Evolutionary conservation across 2,888 invertebrate species (phyloP).

Genomic region (Chrysopilus asiliformis): DNA sequence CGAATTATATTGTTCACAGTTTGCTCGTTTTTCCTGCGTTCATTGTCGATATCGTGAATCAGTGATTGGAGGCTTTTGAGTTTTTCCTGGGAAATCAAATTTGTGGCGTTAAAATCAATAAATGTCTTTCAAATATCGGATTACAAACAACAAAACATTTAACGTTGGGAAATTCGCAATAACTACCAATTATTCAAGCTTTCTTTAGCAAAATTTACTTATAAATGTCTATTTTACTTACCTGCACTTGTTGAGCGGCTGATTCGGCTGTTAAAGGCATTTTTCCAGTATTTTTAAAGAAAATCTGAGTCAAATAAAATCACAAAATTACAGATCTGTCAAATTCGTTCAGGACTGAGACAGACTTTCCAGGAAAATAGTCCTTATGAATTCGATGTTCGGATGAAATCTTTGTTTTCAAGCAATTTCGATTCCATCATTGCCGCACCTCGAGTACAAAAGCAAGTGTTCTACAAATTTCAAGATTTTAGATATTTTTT

Average conservation of each 20-base stretch:
- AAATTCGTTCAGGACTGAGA: too few species aligned
- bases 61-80: constrained; percentile 61
- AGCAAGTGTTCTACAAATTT: too few species aligned
- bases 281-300: too few species aligned
- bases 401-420: too few species aligned
- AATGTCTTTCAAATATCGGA: not conserved
- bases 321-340: too few species aligned
- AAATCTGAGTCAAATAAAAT: too few species aligned
- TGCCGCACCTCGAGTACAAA: too few species aligned
- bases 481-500: too few species aligned
- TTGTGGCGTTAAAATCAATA: not conserved
- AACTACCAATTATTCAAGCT: not conserved
- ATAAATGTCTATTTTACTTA: constrained; percentile 15
- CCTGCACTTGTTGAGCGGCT: constrained; percentile 56
- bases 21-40: constrained; percentile 64
- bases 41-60: constrained; percentile 69
- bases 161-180: not conserved
- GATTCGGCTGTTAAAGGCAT: constrained; percentile 71
- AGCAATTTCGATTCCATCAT: too few species aligned
- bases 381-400: too few species aligned
- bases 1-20: constrained; percentile 66
- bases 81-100: constrained; percentile 48
- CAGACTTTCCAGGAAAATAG: too few species aligned
- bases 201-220: not conserved
- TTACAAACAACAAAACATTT: not conserved